Evolutionary conservation across 2,797 vertebrate genomes (phyloP).

Genomic region (Cottoperca gobio): DNA sequence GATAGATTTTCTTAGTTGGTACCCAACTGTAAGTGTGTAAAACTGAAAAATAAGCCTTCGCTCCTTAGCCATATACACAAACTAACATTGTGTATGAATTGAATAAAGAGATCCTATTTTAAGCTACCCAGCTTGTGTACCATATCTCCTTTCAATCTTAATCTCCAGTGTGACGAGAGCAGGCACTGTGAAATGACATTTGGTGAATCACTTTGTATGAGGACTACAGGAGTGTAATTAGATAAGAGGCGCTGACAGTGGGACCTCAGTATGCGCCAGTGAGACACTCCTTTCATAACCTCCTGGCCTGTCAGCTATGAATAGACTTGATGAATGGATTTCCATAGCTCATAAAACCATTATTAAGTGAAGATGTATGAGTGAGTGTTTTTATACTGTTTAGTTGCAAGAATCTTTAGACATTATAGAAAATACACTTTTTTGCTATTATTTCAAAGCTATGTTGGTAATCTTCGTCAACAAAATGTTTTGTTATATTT

Average conservation of each 20-base stretch:
- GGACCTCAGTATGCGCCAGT: constrained; percentile 15
- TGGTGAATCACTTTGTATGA: constrained; percentile 41
- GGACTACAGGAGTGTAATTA: constrained; percentile 54
- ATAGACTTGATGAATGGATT: constrained; percentile 71
- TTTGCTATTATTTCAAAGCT: not conserved
- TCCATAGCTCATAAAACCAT: constrained; percentile 43
- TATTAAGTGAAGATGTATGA: constrained; percentile 2
- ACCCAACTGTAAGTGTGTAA: constrained; percentile 61
- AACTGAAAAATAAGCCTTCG: constrained; percentile 52
- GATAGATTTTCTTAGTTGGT: constrained; percentile 53
- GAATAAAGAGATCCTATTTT: constrained; percentile 79
- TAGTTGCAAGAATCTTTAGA: not conserved
- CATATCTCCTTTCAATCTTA: constrained; percentile 37
- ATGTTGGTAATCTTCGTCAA: too few relatives aligned
- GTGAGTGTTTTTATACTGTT: not conserved
- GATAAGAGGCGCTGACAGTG: constrained; percentile 54
- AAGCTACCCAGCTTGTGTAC: constrained; percentile 44
- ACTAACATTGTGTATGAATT: constrained; percentile 62
- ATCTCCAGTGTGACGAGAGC: constrained; percentile 5
- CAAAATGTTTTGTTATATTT: too few relatives aligned
- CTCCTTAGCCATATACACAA: constrained; percentile 48
- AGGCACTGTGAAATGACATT: constrained; percentile 49
- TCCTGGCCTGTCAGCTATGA: constrained; percentile 65
- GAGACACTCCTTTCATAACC: constrained; percentile 50
- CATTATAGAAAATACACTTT: not conserved